Conservation (phyloP, 2,888 invertebrate species). For the Eupithecia pulchellata region DNA sequence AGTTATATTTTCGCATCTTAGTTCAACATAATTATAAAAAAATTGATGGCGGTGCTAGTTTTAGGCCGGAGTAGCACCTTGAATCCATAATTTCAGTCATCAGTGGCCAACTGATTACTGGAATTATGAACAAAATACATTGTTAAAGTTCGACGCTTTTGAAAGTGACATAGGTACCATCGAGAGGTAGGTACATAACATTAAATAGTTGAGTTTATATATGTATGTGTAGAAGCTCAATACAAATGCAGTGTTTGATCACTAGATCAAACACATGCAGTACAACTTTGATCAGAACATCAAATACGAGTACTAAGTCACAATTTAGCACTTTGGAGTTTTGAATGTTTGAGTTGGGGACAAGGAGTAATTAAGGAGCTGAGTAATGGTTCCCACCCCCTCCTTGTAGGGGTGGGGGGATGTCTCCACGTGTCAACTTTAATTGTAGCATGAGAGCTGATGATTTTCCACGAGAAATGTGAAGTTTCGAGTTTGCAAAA, state of each 20-base stretch:
- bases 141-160: no score
- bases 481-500: background rate
- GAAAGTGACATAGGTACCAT: no score
- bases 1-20: no score
- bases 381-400: slow-evolving; percentile 44
- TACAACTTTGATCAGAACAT: slow-evolving; percentile 29
- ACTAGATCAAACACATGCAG: background rate
- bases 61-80: no score
- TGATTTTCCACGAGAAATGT: background rate
- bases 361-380: slow-evolving; percentile 51
- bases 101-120: no score
- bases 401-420: slow-evolving; percentile 6
- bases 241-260: background rate
- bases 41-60: no score
- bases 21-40: no score
- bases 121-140: no score
- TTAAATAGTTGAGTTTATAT: no score
- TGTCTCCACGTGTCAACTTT: slow-evolving; percentile 25
- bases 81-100: no score
- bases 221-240: background rate
- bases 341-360: slow-evolving; percentile 51
- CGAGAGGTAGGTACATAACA: no score
- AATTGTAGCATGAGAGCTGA: slow-evolving; percentile 12
- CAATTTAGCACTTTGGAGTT: slow-evolving; percentile 7
- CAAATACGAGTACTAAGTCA: slow-evolving; percentile 45